Conservation (phyloP, 1,140 invertebrate species). For the Aphidius ervi region DNA sequence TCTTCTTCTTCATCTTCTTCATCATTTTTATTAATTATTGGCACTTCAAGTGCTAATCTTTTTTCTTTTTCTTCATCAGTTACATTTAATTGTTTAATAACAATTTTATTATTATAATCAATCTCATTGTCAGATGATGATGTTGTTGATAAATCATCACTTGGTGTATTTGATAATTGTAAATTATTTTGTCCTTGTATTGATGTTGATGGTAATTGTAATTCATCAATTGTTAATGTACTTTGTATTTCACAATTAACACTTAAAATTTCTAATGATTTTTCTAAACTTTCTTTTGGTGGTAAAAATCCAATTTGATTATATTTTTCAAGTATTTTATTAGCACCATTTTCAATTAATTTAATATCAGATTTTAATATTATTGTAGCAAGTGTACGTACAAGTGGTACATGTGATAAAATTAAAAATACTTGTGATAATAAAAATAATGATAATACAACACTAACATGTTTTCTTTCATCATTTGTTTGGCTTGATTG, state of each 20-base stretch:
- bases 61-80: conserved; percentile 90
- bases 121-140: conserved; percentile 20
- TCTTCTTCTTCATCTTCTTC: conserved; percentile 1
- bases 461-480: conserved; percentile 58
- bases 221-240: no score
- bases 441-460: conserved; percentile 86
- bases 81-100: conserved; percentile 62
- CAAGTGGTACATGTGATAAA: conserved; percentile 81
- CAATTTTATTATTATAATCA: no score
- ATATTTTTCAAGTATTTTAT: conserved; percentile 72
- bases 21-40: no score
- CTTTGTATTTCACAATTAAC: not conserved
- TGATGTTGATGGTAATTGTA: no score
- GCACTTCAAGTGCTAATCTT: conserved; percentile 54
- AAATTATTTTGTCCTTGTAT: no score
- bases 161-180: no score
- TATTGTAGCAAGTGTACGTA: conserved; percentile 83
- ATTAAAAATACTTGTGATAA: conserved; percentile 96
- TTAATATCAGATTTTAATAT: conserved; percentile 74
- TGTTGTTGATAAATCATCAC: conserved; percentile 16
- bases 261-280: conserved; percentile 57
- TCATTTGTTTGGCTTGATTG: conserved; percentile 46
- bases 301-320: conserved; percentile 56
- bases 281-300: conserved; percentile 62
- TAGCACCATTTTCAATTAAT: conserved; percentile 68